phyloP scores from a whole-genome alignment of 1,140 invertebrate genomes.

The Drosophila mauritiana region DNA sequence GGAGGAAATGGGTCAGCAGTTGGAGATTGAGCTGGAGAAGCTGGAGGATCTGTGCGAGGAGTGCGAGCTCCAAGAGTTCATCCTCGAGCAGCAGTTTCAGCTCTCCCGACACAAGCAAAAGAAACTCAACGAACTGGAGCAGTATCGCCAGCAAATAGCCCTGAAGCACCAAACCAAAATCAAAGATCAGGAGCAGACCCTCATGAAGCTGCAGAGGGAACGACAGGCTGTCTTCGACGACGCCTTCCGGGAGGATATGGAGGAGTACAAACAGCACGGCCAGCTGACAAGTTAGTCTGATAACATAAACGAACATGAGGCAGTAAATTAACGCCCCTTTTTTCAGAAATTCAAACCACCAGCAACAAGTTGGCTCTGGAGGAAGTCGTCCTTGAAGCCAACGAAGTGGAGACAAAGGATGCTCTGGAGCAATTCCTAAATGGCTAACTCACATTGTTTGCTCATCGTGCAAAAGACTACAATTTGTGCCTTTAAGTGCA shows the following conservation, averaged over 20 bases:
- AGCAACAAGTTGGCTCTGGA: constrained; percentile 84
- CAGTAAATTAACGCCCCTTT: not conserved
- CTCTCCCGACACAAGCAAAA: constrained; percentile 88
- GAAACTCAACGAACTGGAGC: constrained; percentile 85
- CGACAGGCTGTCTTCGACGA: constrained; percentile 89
- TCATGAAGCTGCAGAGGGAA: constrained; percentile 86
- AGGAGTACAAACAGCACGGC: constrained; percentile 88
- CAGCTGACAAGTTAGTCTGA: constrained; percentile 86
- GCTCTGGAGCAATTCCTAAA: constrained; percentile 87
- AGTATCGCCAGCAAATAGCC: constrained; percentile 86
- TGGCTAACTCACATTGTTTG: constrained; percentile 54
- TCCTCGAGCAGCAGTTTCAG: constrained; percentile 88
- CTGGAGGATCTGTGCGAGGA: constrained; percentile 89
- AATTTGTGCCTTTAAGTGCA: constrained; percentile 48
- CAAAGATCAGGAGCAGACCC: constrained; percentile 85
- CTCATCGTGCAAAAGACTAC: not conserved
- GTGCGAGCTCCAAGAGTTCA: constrained; percentile 87
- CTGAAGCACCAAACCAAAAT: constrained; percentile 87
- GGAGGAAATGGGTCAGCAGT: constrained; percentile 87
- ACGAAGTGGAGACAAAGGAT: constrained; percentile 83
- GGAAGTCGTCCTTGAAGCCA: constrained; percentile 86
- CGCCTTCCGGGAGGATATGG: constrained; percentile 88
- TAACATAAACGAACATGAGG: too few species aligned
- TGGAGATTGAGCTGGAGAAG: constrained; percentile 87
- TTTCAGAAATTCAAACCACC: constrained; percentile 55